Conservation (phyloP, 2,113 vertebrate genomes). For the Dasyornis broadbenti region DNA sequence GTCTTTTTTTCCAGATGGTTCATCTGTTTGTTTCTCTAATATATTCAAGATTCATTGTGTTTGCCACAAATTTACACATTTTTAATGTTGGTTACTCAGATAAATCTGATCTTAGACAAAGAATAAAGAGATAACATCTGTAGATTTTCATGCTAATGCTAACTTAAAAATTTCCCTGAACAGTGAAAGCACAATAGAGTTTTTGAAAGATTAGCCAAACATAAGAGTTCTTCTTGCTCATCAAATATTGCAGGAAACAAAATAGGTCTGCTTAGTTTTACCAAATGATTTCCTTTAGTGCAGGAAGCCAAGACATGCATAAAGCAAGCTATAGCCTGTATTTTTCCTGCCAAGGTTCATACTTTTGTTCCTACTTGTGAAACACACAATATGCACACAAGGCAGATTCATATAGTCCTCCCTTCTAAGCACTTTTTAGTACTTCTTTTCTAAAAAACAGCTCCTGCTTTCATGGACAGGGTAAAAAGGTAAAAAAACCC, state of each 20-base stretch:
- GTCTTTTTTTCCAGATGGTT: constrained; percentile 59
- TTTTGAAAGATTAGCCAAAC: background rate
- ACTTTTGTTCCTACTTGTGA: background rate
- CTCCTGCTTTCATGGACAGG: background rate
- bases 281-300: background rate
- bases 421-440: background rate
- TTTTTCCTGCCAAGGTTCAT: background rate
- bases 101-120: constrained; percentile 43
- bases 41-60: constrained; percentile 46
- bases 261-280: background rate
- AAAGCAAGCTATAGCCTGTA: background rate
- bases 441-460: background rate
- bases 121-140: constrained; percentile 36
- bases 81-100: constrained; percentile 43
- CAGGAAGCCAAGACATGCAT: background rate
- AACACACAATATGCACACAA: background rate
- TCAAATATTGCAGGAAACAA: background rate
- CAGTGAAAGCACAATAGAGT: background rate
- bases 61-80: constrained; percentile 50
- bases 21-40: constrained; percentile 54
- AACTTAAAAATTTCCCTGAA: background rate
- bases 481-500: background rate
- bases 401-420: background rate
- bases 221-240: background rate
- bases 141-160: background rate